Conservation (phyloP, 2,113 vertebrate species). For the Monopterus albus region DNA sequence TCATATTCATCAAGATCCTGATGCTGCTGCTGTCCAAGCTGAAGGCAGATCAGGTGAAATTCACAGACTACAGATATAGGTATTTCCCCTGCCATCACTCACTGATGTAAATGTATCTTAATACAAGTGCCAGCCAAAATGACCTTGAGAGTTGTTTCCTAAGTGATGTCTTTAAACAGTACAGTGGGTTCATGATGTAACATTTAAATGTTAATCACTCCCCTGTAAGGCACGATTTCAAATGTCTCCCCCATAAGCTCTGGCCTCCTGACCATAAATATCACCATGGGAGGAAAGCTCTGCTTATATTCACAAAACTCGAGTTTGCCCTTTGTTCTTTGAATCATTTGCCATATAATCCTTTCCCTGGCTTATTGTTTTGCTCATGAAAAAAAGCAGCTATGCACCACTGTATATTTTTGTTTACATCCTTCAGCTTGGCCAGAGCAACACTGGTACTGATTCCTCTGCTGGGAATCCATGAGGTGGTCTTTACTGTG, state of each 20-base stretch:
- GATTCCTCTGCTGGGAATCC: constrained; percentile 93
- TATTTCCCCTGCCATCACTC: constrained; percentile 52
- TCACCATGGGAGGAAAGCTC: background rate
- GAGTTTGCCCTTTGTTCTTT: constrained; percentile 15
- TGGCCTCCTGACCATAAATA: constrained; percentile 5
- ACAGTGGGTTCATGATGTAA: background rate
- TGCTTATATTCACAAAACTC: constrained; percentile 14
- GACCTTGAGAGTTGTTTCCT: constrained; percentile 3
- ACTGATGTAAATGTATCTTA: background rate
- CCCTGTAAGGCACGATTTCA: constrained; percentile 3
- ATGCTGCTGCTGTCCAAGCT: constrained; percentile 94
- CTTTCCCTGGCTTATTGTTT: too few relatives aligned
- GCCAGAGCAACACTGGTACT: constrained; percentile 92
- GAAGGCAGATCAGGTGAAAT: constrained; percentile 92
- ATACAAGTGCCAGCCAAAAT: background rate
- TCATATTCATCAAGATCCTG: constrained; percentile 94
- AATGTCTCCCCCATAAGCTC: constrained; percentile 18
- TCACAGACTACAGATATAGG: constrained; percentile 97
- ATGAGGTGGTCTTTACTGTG: constrained; percentile 91
- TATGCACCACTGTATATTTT: background rate
- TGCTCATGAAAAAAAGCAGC: too few relatives aligned
- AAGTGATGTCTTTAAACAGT: background rate
- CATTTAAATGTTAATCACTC: constrained; percentile 42
- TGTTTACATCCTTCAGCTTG: constrained; percentile 78
- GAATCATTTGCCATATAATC: background rate